phyloP scores from a whole-genome alignment of 2,888 invertebrate genomes.

The Eilema griseolum region DNA sequence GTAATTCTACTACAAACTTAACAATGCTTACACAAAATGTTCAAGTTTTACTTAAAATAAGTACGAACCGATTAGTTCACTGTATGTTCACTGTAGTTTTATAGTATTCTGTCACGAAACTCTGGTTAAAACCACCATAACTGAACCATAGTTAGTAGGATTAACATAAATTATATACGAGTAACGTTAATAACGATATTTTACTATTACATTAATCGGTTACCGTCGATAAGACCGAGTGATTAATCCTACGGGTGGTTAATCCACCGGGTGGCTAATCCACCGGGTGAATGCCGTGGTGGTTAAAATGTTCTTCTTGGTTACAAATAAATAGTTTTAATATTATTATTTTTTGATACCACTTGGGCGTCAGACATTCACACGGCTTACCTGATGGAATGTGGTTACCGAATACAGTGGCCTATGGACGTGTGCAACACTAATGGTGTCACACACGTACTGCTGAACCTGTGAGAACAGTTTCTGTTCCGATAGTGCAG shows the following conservation, averaged over 20 bases:
- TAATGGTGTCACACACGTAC: too few relatives aligned
- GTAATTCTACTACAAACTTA: conserved; percentile 14
- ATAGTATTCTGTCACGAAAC: conserved; percentile 41
- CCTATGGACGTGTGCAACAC: too few relatives aligned
- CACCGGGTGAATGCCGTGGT: not conserved
- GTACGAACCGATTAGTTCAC: conserved; percentile 22
- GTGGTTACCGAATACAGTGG: too few relatives aligned
- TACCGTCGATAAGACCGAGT: not conserved
- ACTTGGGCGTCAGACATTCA: too few relatives aligned
- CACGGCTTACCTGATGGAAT: too few relatives aligned
- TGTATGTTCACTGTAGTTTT: conserved; percentile 34
- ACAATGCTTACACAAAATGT: conserved; percentile 20
- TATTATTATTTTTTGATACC: too few relatives aligned
- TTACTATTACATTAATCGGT: conserved; percentile 13
- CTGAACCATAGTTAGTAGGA: conserved; percentile 38
- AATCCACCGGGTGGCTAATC: not conserved
- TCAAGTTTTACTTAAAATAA: conserved; percentile 25
- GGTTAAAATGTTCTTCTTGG: not conserved
- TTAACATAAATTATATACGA: conserved; percentile 27
- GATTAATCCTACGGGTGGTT: not conserved
- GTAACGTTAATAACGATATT: conserved; percentile 17
- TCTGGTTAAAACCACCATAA: conserved; percentile 42
- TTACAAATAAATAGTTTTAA: not conserved
- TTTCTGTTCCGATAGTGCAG: too few relatives aligned
- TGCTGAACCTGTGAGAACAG: too few relatives aligned